Conservation (phyloP, 2,888 invertebrate genomes). For the Hesperia comma region DNA sequence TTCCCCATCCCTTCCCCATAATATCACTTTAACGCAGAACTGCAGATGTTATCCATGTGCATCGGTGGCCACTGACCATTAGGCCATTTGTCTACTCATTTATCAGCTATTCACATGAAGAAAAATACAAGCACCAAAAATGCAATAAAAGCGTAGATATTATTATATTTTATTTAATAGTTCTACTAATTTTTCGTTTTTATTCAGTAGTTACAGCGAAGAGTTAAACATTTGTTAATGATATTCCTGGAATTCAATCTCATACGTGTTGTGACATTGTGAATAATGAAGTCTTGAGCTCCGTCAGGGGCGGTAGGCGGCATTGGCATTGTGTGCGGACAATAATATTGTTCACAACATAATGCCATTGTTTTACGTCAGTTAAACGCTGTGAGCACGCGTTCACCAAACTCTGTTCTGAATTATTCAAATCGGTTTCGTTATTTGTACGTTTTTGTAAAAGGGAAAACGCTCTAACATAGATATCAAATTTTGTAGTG, state of each 20-base stretch:
- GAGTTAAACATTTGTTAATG: constrained; percentile 48
- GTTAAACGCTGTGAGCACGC: constrained; percentile 19
- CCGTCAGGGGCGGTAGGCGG: constrained; percentile 49
- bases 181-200: too few species aligned
- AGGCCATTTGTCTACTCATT: too few species aligned
- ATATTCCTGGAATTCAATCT: constrained; percentile 48
- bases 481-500: background rate
- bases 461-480: background rate
- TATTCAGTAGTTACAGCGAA: background rate
- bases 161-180: too few species aligned
- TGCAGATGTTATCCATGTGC: too few species aligned
- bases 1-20: too few species aligned
- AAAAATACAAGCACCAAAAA: too few species aligned
- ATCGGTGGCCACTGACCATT: too few species aligned
- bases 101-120: too few species aligned
- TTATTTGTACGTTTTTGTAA: constrained; percentile 1
- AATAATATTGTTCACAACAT: constrained; percentile 65
- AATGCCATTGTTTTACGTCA: constrained; percentile 65
- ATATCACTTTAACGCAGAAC: too few species aligned
- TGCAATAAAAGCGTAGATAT: too few species aligned
- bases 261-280: constrained; percentile 54
- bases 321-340: constrained; percentile 55
- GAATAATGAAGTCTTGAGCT: constrained; percentile 62
- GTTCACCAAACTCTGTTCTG: constrained; percentile 6
- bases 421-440: constrained; percentile 8